Evolutionary conservation across 1,140 invertebrate species (phyloP), one percentile per base, ranked within the genome.

Genomic region (Pectinophora gossypiella): DNA sequence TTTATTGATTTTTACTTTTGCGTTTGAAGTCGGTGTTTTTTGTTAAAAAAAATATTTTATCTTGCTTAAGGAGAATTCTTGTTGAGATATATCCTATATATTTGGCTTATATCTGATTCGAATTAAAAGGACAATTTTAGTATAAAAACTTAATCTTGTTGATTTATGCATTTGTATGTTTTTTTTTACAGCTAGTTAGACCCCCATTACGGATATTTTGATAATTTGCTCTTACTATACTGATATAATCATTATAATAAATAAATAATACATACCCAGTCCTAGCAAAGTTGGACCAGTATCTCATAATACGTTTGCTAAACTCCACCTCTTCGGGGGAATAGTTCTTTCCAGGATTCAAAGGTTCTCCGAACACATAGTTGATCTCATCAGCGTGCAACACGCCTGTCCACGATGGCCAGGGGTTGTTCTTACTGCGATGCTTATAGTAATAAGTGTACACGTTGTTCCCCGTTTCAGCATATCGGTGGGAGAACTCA

Each of bases 381-480:
- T 92, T 95, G 56, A 99, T 98, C 85, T 99, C 98, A 82, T 99
- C 97, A 0, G 93, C 98, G 81, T 99, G 98, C 90, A 99, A 93
- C 0, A 97, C 96, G 5, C 97, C 98, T 56, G 97, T 97, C 97
- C 98, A 99, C 44, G 92, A 92, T 0, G 97, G 97, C 97, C 97
- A 99, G 0, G 94, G 94, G 76, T 95, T 96, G 50, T 91, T 90
- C 59, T 91, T 87, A 16, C 94, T 96, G 56, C 97, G 92, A 72
- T 99, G 96, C 54, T 94, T 96, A 82, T 96, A 99, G 73, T 97
- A 96, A 83, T 99, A 99, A 90, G 97, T 97, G 87, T 96, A 99
- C 16, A 98, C 96, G 67, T 94, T 94, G 78, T 96, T 95, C 2
- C 95, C 95, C 15, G 93, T 94, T 61, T 95, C 93, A 1, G 97